These are phyloP conservation scores for Drosophila serrata DNA, from an alignment of 1,140 invertebrate genomes.

Conservation along the genomic window DNA sequence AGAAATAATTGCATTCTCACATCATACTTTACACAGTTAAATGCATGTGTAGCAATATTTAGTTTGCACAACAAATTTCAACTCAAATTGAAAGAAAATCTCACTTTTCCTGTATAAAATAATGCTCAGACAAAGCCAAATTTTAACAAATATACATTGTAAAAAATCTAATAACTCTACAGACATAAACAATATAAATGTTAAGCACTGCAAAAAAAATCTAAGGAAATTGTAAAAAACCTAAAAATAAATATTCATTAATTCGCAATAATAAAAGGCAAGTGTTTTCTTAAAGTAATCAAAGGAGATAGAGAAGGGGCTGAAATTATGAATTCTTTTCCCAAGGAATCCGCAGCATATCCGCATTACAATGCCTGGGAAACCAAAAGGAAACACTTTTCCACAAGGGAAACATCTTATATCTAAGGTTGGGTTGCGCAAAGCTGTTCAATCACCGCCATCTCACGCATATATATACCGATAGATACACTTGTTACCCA, in stretches of 20 bases:
- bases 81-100: slow-evolving; percentile 24
- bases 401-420: slow-evolving; percentile 7
- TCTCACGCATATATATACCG: slow-evolving; percentile 68
- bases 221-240: slow-evolving; percentile 68
- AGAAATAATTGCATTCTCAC: slow-evolving; percentile 48
- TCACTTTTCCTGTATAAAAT: slow-evolving; percentile 69
- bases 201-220: slow-evolving; percentile 42
- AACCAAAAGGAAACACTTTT: slow-evolving; percentile 38
- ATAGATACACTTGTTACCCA: slow-evolving; percentile 75
- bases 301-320: neutral
- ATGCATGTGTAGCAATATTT: slow-evolving; percentile 44
- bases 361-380: slow-evolving; percentile 45
- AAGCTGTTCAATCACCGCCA: slow-evolving; percentile 61
- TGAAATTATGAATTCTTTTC: slow-evolving; percentile 18
- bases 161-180: slow-evolving; percentile 60
- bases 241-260: slow-evolving; percentile 55
- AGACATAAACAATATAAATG: slow-evolving; percentile 41
- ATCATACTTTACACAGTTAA: slow-evolving; percentile 19
- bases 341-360: slow-evolving; percentile 5
- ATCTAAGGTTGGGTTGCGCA: slow-evolving; percentile 54
- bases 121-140: slow-evolving; percentile 80
- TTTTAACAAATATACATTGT: slow-evolving; percentile 71
- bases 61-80: slow-evolving; percentile 54
- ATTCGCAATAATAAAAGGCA: slow-evolving; percentile 23
- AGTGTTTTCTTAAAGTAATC: neutral